phyloP scores from a whole-genome alignment of 2,113 vertebrate genomes.

The Brachyhypopomus gauderio region DNA sequence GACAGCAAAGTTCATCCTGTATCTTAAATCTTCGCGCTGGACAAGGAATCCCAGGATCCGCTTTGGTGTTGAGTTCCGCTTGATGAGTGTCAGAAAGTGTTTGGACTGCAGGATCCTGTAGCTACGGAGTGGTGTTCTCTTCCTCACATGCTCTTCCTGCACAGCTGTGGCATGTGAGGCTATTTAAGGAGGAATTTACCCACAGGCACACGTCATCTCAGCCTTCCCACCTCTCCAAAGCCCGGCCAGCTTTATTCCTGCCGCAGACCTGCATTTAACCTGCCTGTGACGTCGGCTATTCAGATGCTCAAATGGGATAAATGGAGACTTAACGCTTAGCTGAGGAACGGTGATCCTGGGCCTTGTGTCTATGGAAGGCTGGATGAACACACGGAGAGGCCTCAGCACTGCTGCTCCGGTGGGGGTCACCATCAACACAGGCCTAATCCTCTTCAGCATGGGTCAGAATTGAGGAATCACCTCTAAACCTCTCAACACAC shows the following conservation, averaged over 20 bases:
- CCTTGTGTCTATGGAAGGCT: neutral
- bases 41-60: conserved; percentile 44
- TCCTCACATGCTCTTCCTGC: conserved; percentile 55
- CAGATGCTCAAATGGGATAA: conserved; percentile 74
- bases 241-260: conserved; percentile 71
- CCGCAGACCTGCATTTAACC: conserved; percentile 68
- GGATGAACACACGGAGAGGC: conserved; percentile 48
- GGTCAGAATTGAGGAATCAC: conserved; percentile 45
- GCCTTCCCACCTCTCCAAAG: conserved; percentile 43
- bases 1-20: conserved; percentile 87
- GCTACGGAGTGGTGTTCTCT: conserved; percentile 45
- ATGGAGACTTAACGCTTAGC: conserved; percentile 73
- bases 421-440: neutral
- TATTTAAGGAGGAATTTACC: conserved; percentile 76
- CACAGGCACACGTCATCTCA: conserved; percentile 56
- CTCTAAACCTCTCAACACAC: conserved; percentile 38
- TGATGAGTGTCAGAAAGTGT: conserved; percentile 45
- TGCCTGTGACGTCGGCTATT: conserved; percentile 71
- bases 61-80: neutral
- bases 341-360: conserved; percentile 55
- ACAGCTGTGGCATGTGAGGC: conserved; percentile 48
- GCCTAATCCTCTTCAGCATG: conserved; percentile 45
- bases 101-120: conserved; percentile 47
- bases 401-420: conserved; percentile 2
- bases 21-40: conserved; percentile 11